Base-by-base conservation (phyloP, 2,113 vertebrate genomes). In the Butorides virescens region DNA sequence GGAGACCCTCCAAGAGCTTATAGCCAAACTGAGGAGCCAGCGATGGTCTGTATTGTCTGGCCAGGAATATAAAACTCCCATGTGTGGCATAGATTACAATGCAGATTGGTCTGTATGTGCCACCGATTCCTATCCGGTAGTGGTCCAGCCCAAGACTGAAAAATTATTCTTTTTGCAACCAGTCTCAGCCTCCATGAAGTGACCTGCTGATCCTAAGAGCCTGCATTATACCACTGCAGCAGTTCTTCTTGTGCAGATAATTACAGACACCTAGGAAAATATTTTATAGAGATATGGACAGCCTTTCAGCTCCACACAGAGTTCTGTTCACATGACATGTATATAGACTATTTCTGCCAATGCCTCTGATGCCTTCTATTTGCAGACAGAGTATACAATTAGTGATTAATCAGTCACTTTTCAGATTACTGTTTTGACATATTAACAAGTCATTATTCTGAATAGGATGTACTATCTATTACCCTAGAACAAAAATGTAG, bases 311-410 rank as follows among this genome's bases (percentile, higher is more conserved):
- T 77, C 49, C 37, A 55, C 42, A 53, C 4, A 47, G 25, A 15
- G 9, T 7, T 73, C 44, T 34, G 5, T 30, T 65, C 44, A 47
- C 29, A 61, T 26, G 7, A 30, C 0, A 0, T 22, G 7, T 12
- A 18, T 8, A 6, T 37, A 34, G 44, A 21, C 11, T 46, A 15
- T 66, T 84, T 76, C 56, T 52, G 17, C 7, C 30, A 56, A 42
- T 77, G 68, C 15, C 19, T 70, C n/a, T 85, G 32, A 46, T 61
- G 17, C 23, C 17, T 77, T 85, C 3, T 2, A 19, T 90, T 77
- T 70, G 15, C 29, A 90, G 49, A 53, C 11, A 84, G 32, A 77
- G 5, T 34, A 46, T 7, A 39, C 15, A 58, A 63, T 39, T 63
- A 84, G 10, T 26, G 46, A 87, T 52, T 82, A 71, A 52, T 82